Evolutionary conservation across 2,113 vertebrate species (phyloP).

Genomic region (Poeciliopsis retropinna): DNA sequence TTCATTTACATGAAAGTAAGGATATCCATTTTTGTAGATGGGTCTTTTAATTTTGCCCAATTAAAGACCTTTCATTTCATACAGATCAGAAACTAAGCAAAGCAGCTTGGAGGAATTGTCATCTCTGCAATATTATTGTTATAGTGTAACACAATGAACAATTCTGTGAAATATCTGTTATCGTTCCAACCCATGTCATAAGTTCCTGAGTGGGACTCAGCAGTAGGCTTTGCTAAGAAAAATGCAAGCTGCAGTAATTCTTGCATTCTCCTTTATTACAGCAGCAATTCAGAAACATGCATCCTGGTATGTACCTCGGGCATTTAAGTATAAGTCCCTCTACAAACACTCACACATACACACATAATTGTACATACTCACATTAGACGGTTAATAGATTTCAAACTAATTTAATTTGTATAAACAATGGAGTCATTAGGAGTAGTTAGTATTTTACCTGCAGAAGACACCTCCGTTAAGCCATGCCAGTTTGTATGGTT

Average conservation of each 20-base stretch:
- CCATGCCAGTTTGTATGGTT: not conserved
- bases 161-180: slow-evolving; percentile 13
- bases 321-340: slow-evolving; percentile 21
- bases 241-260: slow-evolving; percentile 55
- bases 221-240: slow-evolving; percentile 54
- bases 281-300: slow-evolving; percentile 56
- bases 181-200: slow-evolving; percentile 70
- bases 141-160: not conserved
- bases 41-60: not conserved
- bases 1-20: not conserved
- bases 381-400: not conserved
- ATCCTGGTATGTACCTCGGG: slow-evolving; percentile 28
- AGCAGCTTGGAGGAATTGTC: not conserved
- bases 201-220: slow-evolving; percentile 28
- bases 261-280: slow-evolving; percentile 24
- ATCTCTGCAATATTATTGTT: not conserved
- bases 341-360: not conserved
- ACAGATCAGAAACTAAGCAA: not conserved
- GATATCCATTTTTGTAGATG: not conserved
- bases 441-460: not conserved
- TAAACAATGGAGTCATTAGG: not conserved
- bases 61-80: not conserved
- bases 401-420: not conserved
- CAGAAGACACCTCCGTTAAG: not conserved
- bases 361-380: not conserved